These are phyloP conservation scores for Ischnus inquisitorius DNA, from an alignment of 2,888 invertebrate genomes.

Conservation along the genomic window DNA sequence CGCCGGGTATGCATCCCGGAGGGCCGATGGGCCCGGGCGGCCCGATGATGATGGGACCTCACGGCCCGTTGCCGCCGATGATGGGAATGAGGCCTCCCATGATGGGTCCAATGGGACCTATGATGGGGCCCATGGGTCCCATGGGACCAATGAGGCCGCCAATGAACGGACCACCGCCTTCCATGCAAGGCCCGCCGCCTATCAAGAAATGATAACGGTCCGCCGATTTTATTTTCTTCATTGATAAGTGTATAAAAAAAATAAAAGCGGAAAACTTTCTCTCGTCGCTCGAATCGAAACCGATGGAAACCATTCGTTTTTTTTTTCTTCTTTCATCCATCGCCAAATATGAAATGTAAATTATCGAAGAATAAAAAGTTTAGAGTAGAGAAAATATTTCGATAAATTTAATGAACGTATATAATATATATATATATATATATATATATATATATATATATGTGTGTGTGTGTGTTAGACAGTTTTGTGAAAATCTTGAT, in stretches of 20 bases:
- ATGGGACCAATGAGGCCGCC: slow-evolving; percentile 92
- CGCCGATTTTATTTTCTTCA: too few relatives aligned
- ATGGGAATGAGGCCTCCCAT: slow-evolving; percentile 94
- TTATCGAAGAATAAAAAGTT: neutral
- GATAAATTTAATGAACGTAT: slow-evolving; percentile 44
- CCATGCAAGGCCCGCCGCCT: slow-evolving; percentile 81
- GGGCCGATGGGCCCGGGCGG: slow-evolving; percentile 85
- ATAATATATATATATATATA: too few relatives aligned
- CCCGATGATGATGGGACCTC: slow-evolving; percentile 86
- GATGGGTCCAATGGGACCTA: slow-evolving; percentile 92
- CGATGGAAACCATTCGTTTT: too few relatives aligned
- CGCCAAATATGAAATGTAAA: neutral
- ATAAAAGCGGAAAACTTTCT: too few relatives aligned
- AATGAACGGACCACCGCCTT: slow-evolving; percentile 90
- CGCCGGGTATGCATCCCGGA: slow-evolving; percentile 86
- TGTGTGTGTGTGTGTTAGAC: slow-evolving; percentile 40
- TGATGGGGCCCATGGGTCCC: slow-evolving; percentile 89
- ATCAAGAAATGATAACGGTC: slow-evolving; percentile 71
- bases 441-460: too few relatives aligned
- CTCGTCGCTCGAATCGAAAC: too few relatives aligned
- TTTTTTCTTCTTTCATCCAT: too few relatives aligned
- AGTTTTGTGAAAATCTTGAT: neutral
- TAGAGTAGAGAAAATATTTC: slow-evolving; percentile 45
- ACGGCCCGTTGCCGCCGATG: slow-evolving; percentile 91
- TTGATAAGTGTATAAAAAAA: neutral